Conservation (phyloP, 2,797 vertebrate species). For the Pseudotriccus pelzelni region DNA sequence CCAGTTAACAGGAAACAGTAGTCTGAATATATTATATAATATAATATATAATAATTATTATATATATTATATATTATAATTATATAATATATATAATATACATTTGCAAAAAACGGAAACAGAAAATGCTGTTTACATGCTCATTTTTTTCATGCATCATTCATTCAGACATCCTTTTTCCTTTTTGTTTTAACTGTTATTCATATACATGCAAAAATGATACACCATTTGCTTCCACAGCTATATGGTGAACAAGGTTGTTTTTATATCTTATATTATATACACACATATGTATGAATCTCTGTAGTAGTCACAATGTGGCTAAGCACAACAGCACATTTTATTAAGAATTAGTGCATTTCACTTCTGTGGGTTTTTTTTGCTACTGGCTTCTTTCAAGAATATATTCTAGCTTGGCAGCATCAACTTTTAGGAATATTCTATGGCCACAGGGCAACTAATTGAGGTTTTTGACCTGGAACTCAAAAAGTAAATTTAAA, state of each 20-base stretch:
- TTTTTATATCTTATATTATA: not conserved
- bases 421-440: not conserved
- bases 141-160: not conserved
- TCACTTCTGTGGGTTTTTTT: not conserved
- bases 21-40: not conserved
- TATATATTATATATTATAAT: too few species aligned
- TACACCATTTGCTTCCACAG: not conserved
- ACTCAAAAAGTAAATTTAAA: not conserved
- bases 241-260: not conserved
- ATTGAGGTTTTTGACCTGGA: not conserved
- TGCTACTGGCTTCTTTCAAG: not conserved
- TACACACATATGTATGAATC: fast-evolving
- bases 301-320: not conserved
- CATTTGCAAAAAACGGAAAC: not conserved
- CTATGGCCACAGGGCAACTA: not conserved
- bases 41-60: too few species aligned
- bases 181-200: not conserved
- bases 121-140: not conserved
- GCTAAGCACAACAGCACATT: not conserved
- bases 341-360: not conserved
- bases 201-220: not conserved
- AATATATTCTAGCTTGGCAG: not conserved
- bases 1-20: not conserved
- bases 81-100: too few species aligned
- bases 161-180: not conserved